Conservation (phyloP, 2,113 vertebrate species). For the Scartelaos histophorus region DNA sequence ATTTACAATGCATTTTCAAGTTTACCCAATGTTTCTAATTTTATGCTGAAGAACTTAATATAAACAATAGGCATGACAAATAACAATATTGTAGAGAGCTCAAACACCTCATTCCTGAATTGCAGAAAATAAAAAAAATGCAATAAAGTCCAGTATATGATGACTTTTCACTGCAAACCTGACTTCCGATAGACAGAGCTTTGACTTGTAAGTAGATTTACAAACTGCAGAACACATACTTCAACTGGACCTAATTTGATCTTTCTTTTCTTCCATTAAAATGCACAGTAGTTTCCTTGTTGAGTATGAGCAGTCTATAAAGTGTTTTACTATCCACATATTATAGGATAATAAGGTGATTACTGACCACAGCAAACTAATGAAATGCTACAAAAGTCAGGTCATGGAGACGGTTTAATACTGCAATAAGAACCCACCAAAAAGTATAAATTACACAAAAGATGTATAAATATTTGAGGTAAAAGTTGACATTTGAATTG, state of each 20-base stretch:
- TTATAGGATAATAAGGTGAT: constrained; percentile 31
- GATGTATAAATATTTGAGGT: neutral
- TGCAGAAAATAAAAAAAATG: neutral
- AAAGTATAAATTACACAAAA: neutral
- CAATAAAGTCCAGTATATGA: neutral
- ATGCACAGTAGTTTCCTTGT: constrained; percentile 47
- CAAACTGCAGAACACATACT: constrained; percentile 26
- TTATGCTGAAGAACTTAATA: too few species aligned
- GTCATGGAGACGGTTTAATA: neutral
- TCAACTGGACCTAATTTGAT: constrained; percentile 6
- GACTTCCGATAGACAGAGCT: neutral
- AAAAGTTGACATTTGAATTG: neutral
- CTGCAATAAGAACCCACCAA: neutral
- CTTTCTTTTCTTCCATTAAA: neutral
- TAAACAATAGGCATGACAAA: neutral
- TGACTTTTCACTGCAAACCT: neutral
- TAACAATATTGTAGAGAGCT: too few species aligned
- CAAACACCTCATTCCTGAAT: too few species aligned
- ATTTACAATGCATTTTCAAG: too few species aligned
- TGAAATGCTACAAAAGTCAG: constrained; percentile 5
- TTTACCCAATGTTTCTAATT: too few species aligned
- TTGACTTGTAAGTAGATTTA: neutral
- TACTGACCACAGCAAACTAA: constrained; percentile 39
- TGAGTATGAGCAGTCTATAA: constrained; percentile 37
- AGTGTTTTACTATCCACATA: constrained; percentile 45